A percentile compares a stretch with the other conserved stretches of the same genome.
phyloP scores from a whole-genome alignment of 2,113 vertebrate genomes.

The Myotis lucifugus region DNA sequence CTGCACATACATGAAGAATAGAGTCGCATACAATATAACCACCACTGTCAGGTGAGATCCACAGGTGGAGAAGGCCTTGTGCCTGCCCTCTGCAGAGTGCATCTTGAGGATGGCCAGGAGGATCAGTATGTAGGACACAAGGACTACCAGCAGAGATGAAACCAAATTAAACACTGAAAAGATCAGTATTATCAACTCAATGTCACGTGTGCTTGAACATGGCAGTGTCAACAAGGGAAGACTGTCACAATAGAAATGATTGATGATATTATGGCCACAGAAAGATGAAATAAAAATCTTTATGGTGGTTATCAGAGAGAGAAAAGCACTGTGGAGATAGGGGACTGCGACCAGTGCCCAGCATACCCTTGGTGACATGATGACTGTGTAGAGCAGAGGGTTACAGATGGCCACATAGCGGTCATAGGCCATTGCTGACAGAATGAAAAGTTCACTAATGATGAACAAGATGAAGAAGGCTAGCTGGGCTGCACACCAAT shows the following conservation, averaged over 20 bases:
- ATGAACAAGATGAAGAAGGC: conserved; percentile 62
- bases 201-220: conserved; percentile 58
- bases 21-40: conserved; percentile 57
- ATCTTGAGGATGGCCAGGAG: conserved; percentile 56
- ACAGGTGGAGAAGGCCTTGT: conserved; percentile 78
- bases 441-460: conserved; percentile 64
- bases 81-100: neutral
- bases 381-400: conserved; percentile 38
- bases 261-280: conserved; percentile 66
- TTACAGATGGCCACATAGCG: conserved; percentile 61
- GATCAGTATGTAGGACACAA: conserved; percentile 59
- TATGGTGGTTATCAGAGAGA: conserved; percentile 53
- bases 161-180: conserved; percentile 64
- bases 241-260: conserved; percentile 78
- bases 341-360: conserved; percentile 14
- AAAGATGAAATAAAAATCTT: conserved; percentile 72
- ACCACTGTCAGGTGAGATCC: conserved; percentile 69
- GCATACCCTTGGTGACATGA: conserved; percentile 61
- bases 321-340: conserved; percentile 57
- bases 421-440: conserved; percentile 70
- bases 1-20: conserved; percentile 68
- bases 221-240: conserved; percentile 71
- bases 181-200: conserved; percentile 53
- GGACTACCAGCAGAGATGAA: conserved; percentile 62
- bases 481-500: conserved; percentile 53